Percentiles rank a stretch among this genome's conserved stretches.
These are phyloP conservation scores for Eurytoma adleriae DNA, from an alignment of 2,888 invertebrate species.

Conservation along the genomic window DNA sequence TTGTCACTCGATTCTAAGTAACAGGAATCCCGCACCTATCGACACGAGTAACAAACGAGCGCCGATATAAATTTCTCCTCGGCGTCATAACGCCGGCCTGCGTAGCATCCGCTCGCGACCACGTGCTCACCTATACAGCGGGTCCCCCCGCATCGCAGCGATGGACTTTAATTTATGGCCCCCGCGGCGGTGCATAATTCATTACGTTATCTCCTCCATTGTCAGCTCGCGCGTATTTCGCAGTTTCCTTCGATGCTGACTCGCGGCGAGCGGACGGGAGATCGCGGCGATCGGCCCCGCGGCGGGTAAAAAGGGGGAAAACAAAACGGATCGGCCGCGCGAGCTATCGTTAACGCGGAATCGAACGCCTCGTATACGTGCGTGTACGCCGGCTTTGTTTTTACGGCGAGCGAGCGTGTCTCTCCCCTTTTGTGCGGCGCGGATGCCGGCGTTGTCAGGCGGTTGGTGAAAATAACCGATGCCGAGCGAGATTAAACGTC, in stretches of 20 bases:
- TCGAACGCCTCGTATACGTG: constrained; percentile 13
- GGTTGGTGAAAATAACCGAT: too few species aligned
- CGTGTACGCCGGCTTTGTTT: constrained; percentile 1
- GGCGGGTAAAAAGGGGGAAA: constrained; percentile 35
- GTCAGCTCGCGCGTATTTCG: constrained; percentile 51
- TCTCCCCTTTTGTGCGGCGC: background rate
- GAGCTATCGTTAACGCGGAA: constrained; percentile 39
- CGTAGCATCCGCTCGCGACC: background rate
- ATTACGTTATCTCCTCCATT: constrained; percentile 56
- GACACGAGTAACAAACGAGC: constrained; percentile 12
- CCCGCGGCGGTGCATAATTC: constrained; percentile 52
- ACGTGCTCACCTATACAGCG: background rate
- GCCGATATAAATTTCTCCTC: constrained; percentile 26
- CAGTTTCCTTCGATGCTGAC: constrained; percentile 48
- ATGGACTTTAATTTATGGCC: constrained; percentile 55
- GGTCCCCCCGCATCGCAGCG: constrained; percentile 1
- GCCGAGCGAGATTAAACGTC: too few species aligned
- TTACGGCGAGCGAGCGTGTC: background rate
- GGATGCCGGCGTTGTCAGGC: background rate
- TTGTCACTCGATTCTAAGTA: constrained; percentile 18
- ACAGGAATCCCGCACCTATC: constrained; percentile 25
- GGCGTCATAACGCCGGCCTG: background rate
- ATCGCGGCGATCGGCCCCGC: constrained; percentile 45
- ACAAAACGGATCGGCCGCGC: constrained; percentile 47
- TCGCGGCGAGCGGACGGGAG: constrained; percentile 21